Conservation (phyloP, 1,140 invertebrate genomes). For the Ceratitis capitata region DNA sequence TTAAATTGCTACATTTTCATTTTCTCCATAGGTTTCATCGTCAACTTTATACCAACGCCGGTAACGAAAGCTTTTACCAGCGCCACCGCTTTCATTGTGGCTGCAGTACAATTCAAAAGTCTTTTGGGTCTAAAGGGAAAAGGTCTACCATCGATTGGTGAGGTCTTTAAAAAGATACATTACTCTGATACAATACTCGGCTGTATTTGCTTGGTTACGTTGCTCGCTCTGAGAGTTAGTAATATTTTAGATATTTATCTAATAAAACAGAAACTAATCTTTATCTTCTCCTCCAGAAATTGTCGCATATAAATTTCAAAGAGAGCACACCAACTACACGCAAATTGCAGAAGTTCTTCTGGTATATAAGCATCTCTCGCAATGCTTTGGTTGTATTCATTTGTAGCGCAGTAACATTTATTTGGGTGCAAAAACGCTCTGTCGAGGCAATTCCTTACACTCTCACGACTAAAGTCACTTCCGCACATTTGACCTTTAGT, state of each 20-base stretch:
- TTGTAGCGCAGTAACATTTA: conserved; percentile 73
- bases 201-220: conserved; percentile 73
- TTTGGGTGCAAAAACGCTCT: conserved; percentile 62
- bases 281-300: conserved; percentile 45
- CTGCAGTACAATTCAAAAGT: conserved; percentile 86
- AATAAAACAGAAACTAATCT: not conserved
- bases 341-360: conserved; percentile 72
- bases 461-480: conserved; percentile 71
- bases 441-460: conserved; percentile 55
- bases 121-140: conserved; percentile 80
- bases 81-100: conserved; percentile 92
- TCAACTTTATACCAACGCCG: conserved; percentile 94
- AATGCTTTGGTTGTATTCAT: conserved; percentile 83
- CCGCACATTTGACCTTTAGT: conserved; percentile 72
- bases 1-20: conserved; percentile 40
- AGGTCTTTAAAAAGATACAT: conserved; percentile 71
- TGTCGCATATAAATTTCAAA: conserved; percentile 58
- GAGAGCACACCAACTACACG: conserved; percentile 62
- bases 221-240: conserved; percentile 78
- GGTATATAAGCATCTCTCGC: conserved; percentile 80
- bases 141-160: conserved; percentile 77
- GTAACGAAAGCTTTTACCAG: conserved; percentile 95
- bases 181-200: conserved; percentile 77
- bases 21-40: conserved; percentile 81
- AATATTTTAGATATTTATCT: not conserved